These are phyloP conservation scores for Lates japonicus DNA, from an alignment of 2,797 vertebrate genomes.

Conservation along the genomic window DNA sequence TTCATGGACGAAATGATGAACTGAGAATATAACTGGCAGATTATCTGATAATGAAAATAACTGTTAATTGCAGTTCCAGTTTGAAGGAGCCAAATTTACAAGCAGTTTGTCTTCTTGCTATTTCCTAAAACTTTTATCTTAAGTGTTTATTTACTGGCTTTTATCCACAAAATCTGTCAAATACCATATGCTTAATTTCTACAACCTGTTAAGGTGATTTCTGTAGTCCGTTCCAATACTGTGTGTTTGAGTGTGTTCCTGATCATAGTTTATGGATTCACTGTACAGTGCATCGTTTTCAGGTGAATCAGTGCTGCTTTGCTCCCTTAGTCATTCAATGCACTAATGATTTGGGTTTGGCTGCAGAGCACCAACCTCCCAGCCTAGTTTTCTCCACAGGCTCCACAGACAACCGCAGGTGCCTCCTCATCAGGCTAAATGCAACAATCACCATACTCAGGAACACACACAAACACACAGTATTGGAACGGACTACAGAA, in stretches of 20 bases:
- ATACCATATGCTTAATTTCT: not conserved
- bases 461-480: not conserved
- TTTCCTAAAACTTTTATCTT: not conserved
- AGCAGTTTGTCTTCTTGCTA: not conserved
- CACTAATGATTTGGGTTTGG: constrained; percentile 54
- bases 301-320: constrained; percentile 14
- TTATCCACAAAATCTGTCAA: not conserved
- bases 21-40: not conserved
- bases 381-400: constrained; percentile 35
- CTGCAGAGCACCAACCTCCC: constrained; percentile 24
- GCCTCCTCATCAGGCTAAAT: constrained; percentile 49
- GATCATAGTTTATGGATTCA: not conserved
- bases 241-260: not conserved
- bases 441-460: constrained; percentile 8
- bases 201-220: not conserved
- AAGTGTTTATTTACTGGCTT: not conserved
- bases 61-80: not conserved
- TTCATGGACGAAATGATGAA: not conserved
- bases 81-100: not conserved
- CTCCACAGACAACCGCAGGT: constrained; percentile 43
- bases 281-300: not conserved
- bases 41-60: not conserved
- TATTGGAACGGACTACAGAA: not conserved
- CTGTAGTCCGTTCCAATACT: not conserved
- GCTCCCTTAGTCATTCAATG: constrained; percentile 27